Conservation (phyloP, 2,113 vertebrate genomes). For the Gracilinanus agilis region DNA sequence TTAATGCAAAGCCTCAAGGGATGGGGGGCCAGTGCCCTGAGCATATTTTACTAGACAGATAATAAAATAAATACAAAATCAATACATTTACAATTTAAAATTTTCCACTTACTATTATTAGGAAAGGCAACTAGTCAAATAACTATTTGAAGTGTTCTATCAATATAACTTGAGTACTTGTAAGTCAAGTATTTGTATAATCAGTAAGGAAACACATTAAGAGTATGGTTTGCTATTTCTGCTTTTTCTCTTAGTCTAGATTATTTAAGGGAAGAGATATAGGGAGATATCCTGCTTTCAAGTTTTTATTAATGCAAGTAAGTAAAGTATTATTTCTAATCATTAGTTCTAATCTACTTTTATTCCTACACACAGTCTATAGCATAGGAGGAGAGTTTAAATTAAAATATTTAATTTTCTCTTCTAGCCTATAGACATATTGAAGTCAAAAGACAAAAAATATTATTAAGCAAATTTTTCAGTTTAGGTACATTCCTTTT, state of each 20-base stretch:
- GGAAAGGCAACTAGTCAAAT: not conserved
- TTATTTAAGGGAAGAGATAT: not conserved
- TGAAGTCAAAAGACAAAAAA: not conserved
- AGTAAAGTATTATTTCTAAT: not conserved
- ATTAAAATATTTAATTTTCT: not conserved
- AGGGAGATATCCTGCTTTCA: not conserved
- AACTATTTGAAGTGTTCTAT: not conserved
- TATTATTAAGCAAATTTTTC: not conserved
- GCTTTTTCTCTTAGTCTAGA: not conserved
- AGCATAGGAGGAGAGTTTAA: not conserved
- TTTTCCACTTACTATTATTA: not conserved
- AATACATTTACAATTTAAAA: not conserved
- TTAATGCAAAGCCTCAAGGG: not conserved
- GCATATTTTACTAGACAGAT: not conserved
- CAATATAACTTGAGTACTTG: not conserved
- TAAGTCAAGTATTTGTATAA: not conserved
- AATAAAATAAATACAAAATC: constrained; percentile 30
- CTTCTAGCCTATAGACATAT: not conserved
- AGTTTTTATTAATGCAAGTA: not conserved
- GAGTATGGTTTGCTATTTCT: not conserved
- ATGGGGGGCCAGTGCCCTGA: not conserved
- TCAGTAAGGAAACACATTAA: not conserved
- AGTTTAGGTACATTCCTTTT: not conserved
- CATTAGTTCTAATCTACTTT: not conserved
- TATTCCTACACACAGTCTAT: not conserved